Evolutionary conservation across 2,113 vertebrate genomes (phyloP).

Genomic region (Tragelaphus strepsiceros): DNA sequence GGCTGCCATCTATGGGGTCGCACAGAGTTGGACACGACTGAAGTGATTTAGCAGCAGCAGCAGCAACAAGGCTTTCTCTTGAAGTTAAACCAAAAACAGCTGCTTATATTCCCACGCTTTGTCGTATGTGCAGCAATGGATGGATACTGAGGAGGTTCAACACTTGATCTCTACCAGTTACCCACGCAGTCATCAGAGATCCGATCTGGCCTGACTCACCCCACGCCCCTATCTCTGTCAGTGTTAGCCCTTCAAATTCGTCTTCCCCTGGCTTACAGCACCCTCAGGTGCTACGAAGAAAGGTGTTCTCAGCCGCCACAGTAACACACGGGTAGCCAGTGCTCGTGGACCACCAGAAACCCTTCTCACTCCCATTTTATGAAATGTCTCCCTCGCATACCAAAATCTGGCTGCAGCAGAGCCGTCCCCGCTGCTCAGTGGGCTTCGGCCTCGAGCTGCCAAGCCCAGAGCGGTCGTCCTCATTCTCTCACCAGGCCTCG

Average conservation of each 20-base stretch:
- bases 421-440: slow-evolving; percentile 48
- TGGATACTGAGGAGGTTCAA: slow-evolving; percentile 86
- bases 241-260: slow-evolving; percentile 91
- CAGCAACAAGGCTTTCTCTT: slow-evolving; percentile 89
- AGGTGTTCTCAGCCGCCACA: slow-evolving; percentile 90
- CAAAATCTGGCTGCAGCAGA: slow-evolving; percentile 92
- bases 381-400: slow-evolving; percentile 91
- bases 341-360: slow-evolving; percentile 90
- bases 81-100: slow-evolving; percentile 93
- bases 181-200: slow-evolving; percentile 92
- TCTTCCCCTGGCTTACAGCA: slow-evolving; percentile 92
- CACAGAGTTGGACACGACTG: too few relatives aligned
- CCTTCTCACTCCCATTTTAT: slow-evolving; percentile 94
- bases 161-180: slow-evolving; percentile 94
- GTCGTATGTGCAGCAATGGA: background rate
- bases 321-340: slow-evolving; percentile 88
- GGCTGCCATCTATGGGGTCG: too few relatives aligned
- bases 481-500: background rate
- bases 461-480: background rate
- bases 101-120: slow-evolving; percentile 91
- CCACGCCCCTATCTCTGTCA: slow-evolving; percentile 92
- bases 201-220: slow-evolving; percentile 93
- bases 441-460: background rate
- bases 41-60: too few relatives aligned
- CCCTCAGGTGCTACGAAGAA: slow-evolving; percentile 94